These are phyloP conservation scores for Gallirallus australis DNA, from an alignment of 2,797 vertebrate genomes.

Conservation along the genomic window DNA sequence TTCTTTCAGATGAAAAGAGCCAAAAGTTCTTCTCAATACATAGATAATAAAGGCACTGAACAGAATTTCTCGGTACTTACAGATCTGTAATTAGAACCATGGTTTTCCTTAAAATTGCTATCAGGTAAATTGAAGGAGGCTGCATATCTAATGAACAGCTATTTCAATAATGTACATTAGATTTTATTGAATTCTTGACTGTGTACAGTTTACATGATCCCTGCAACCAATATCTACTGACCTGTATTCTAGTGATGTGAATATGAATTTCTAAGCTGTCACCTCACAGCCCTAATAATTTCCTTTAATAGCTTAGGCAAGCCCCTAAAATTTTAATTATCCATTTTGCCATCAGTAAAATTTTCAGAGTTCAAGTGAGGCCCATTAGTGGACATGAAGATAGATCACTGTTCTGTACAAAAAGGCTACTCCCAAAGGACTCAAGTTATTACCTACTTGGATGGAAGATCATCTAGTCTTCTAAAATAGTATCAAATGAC, in stretches of 20 bases:
- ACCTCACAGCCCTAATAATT: not conserved
- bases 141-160: not conserved
- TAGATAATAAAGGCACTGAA: not conserved
- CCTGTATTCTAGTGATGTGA: not conserved
- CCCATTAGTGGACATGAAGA: not conserved
- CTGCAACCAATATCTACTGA: not conserved
- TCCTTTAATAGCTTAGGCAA: not conserved
- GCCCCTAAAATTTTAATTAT: conserved; percentile 41
- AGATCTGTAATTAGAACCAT: not conserved
- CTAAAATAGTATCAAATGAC: not conserved
- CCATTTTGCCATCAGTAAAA: conserved; percentile 6
- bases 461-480: not conserved
- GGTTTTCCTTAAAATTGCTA: not conserved
- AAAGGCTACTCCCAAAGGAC: not conserved
- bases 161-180: not conserved
- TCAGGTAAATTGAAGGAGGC: not conserved
- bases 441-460: not conserved
- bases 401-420: not conserved
- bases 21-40: not conserved
- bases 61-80: not conserved
- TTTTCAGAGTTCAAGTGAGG: not conserved
- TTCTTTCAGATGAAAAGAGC: not conserved
- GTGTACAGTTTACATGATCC: not conserved
- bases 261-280: not conserved
- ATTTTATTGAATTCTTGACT: not conserved